A percentile compares a stretch with the other conserved stretches of the same genome.
These are phyloP conservation scores for Trichogramma evanescens DNA, from an alignment of 2,888 invertebrate species.

Conservation along the genomic window DNA sequence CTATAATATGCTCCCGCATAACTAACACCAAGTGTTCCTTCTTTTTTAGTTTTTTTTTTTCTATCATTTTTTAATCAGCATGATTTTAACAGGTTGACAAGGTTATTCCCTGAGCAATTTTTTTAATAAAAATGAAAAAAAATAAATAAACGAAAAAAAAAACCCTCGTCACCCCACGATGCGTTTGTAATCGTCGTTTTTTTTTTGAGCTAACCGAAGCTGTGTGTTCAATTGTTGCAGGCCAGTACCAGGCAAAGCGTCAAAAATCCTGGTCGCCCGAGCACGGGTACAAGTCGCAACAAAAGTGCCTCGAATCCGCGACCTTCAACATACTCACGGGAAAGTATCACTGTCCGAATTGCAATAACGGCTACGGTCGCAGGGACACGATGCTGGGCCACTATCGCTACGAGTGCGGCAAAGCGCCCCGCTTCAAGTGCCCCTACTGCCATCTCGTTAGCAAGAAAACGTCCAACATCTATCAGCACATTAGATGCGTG, in stretches of 20 bases:
- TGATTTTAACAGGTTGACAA: no score
- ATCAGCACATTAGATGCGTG: slow-evolving; percentile 40
- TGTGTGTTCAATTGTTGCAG: slow-evolving; percentile 9
- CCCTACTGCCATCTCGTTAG: slow-evolving; percentile 40
- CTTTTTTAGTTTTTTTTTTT: no score
- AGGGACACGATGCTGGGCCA: slow-evolving; percentile 44
- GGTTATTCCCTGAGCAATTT: no score
- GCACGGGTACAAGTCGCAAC: not conserved
- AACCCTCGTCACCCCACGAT: not conserved
- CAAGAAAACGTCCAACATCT: slow-evolving; percentile 41
- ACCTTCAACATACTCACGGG: slow-evolving; percentile 28
- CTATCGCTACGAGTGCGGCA: slow-evolving; percentile 45
- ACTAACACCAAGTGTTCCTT: no score
- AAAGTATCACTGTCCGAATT: slow-evolving; percentile 44
- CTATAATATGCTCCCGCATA: no score
- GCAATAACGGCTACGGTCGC: slow-evolving; percentile 43
- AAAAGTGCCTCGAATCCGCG: slow-evolving; percentile 1
- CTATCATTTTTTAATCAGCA: no score
- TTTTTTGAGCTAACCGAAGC: not conserved
- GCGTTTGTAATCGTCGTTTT: not conserved
- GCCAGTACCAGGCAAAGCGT: not conserved
- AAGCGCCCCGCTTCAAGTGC: slow-evolving; percentile 43
- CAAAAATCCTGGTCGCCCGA: not conserved
- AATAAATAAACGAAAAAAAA: not conserved
- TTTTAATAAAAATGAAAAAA: not conserved